These are phyloP conservation scores for Cryptocephalus primarius DNA, from an alignment of 2,888 invertebrate species.

Conservation along the genomic window DNA sequence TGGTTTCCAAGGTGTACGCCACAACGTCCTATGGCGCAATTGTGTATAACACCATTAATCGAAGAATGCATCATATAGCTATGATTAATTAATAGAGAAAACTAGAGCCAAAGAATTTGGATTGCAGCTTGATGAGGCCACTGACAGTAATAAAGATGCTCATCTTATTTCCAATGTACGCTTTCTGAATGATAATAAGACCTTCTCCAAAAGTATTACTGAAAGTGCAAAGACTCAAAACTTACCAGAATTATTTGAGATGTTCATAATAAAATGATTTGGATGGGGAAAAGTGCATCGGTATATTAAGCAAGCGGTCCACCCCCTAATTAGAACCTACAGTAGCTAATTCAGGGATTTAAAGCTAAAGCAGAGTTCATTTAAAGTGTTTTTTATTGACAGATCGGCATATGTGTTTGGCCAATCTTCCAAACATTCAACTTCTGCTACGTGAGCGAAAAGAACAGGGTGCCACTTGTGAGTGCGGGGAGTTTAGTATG, in stretches of 20 bases:
- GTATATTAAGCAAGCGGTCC: no score
- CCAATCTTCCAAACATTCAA: slow-evolving; percentile 55
- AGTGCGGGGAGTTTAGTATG: slow-evolving; percentile 54
- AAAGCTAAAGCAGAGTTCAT: no score
- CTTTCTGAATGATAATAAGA: slow-evolving; percentile 7
- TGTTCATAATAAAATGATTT: slow-evolving; percentile 6
- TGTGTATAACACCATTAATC: background rate
- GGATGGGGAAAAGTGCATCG: background rate
- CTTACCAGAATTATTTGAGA: slow-evolving; percentile 11
- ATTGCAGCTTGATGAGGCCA: slow-evolving; percentile 7
- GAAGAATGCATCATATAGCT: no score
- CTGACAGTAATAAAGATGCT: slow-evolving; percentile 7
- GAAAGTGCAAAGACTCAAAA: slow-evolving; percentile 4
- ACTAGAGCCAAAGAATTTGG: background rate
- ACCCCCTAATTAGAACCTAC: no score
- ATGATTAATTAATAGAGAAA: slow-evolving; percentile 3
- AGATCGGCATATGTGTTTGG: slow-evolving; percentile 53
- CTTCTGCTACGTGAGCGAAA: slow-evolving; percentile 47
- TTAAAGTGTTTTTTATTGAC: slow-evolving; percentile 10
- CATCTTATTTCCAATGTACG: slow-evolving; percentile 2
- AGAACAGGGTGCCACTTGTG: slow-evolving; percentile 53
- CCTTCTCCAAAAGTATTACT: slow-evolving; percentile 4
- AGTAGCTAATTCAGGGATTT: no score
- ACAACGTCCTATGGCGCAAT: no score
- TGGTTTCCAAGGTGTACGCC: no score